Evolutionary conservation across 2,888 invertebrate genomes (phyloP), one percentile per base, ranked within the genome.

Genomic region (Pyralis farinalis): DNA sequence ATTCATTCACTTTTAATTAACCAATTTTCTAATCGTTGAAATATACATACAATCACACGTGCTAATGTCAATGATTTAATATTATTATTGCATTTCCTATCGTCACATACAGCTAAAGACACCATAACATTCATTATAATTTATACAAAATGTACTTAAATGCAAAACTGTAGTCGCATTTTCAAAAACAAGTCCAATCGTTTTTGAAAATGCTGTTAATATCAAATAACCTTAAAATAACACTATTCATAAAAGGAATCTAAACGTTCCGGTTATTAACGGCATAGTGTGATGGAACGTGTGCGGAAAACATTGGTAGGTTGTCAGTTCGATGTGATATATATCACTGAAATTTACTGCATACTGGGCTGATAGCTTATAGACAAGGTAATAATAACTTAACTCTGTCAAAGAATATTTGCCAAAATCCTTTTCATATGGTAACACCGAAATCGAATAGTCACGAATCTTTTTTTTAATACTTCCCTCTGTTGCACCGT

Each of bases 61-160:
- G 4, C 12, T 39, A 48, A 48, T 48, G 44, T 49, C 42, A 42
- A 34, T 38, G 33, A 32, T 16, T 16, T 16, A 16, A 3, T 16
- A 16, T 16, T 16, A 34, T 42, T 40, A 52, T 41, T 45, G 43
- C 42, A 40, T 42, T 43, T 29, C n/a, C 25, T 34, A 37, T 34
- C n/a, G 27, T 27, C 38, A 25, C 25, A 28, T 33, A 7, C n/a
- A n/a, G n/a, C n/a, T 6, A 7, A 27, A 38, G 16, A 32, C 9
- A 30, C 21, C 27, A 11, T 20, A 20, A 32, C 16, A 32, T 20
- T 32, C 16, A 32, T 20, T 16, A 20, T 28, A 30, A 16, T 37
- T 11, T 37, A 37, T 29, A 37, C 30, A 37, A 9, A 25, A 32
- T 28, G 31, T 31, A 36, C 25, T 32, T 38, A 38, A 38, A 22